phyloP scores from a whole-genome alignment of 2,113 vertebrate genomes.

The Abramis brama region DNA sequence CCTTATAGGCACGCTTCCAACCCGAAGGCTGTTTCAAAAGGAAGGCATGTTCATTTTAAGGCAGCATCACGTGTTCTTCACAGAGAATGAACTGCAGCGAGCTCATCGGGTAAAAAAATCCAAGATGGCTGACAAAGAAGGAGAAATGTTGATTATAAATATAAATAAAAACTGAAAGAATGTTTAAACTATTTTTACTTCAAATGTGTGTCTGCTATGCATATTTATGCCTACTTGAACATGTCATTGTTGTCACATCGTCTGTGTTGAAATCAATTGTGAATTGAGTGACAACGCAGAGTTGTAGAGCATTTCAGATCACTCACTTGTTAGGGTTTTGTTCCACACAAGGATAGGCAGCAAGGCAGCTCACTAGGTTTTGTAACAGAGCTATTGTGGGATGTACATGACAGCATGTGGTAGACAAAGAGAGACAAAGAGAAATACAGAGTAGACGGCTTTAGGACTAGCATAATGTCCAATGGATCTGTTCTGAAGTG shows the following conservation, averaged over 20 bases:
- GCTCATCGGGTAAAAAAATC: neutral
- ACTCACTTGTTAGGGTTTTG: conserved; percentile 5
- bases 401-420: conserved; percentile 15
- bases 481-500: conserved; percentile 21
- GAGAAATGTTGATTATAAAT: neutral
- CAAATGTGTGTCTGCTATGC: neutral
- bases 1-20: neutral
- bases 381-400: conserved; percentile 14
- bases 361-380: neutral
- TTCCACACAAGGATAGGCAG: conserved; percentile 1
- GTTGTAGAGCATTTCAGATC: neutral
- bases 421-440: conserved; percentile 29
- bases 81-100: neutral
- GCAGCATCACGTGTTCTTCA: neutral
- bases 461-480: conserved; percentile 7
- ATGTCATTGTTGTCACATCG: neutral
- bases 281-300: neutral
- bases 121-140: neutral
- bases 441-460: neutral
- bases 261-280: neutral
- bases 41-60: neutral
- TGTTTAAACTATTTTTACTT: neutral
- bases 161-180: neutral
- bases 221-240: neutral
- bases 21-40: neutral